These are phyloP conservation scores for Myrmecobius fasciatus DNA, from an alignment of 2,113 vertebrate species.

Conservation along the genomic window DNA sequence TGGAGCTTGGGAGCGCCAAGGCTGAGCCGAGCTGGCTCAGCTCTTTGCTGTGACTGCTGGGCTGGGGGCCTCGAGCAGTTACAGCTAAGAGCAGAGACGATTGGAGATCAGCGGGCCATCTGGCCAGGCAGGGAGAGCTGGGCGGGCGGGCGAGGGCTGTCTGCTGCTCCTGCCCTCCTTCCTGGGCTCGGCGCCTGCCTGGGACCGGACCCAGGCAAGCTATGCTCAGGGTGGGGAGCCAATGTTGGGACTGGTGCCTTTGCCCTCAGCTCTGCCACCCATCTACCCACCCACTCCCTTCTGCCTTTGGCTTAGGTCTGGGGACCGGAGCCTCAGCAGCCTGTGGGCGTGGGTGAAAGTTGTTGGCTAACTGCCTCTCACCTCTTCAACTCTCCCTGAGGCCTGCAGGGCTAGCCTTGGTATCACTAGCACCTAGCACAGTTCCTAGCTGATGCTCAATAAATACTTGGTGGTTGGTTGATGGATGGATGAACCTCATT, in stretches of 20 bases:
- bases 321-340: slow-evolving; percentile 23
- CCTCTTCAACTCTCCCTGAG: background rate
- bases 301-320: background rate
- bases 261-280: background rate
- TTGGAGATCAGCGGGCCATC: slow-evolving; percentile 43
- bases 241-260: background rate
- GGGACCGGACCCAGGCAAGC: background rate
- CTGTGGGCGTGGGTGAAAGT: background rate
- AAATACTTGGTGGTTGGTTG: background rate
- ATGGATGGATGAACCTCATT: background rate
- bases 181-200: background rate
- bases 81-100: background rate
- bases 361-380: background rate
- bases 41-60: background rate
- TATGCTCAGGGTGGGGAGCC: background rate
- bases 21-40: background rate
- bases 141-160: background rate
- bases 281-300: background rate
- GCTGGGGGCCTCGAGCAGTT: slow-evolving; percentile 13
- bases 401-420: background rate
- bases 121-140: slow-evolving; percentile 30
- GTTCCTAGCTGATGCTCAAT: background rate
- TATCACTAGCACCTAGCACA: background rate
- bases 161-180: slow-evolving; percentile 19
- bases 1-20: background rate